A percentile compares a stretch with the other conserved stretches of the same genome.
phyloP scores from a whole-genome alignment of 2,888 invertebrate species.

The Drosophila pseudotalamancana region DNA sequence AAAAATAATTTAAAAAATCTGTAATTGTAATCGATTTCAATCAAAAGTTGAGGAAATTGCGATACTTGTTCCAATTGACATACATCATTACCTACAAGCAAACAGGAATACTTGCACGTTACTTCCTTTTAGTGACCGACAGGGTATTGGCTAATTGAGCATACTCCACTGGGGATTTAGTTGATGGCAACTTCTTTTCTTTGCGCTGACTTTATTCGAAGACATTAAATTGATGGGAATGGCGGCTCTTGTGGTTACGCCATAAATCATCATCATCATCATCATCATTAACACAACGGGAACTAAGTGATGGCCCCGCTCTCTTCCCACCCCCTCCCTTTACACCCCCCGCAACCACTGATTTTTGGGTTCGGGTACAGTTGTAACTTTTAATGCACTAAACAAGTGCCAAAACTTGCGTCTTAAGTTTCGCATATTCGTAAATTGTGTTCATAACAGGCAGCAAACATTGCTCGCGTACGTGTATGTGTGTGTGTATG shows the following conservation, averaged over 20 bases:
- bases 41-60: too few relatives aligned
- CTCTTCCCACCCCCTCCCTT: neutral
- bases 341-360: neutral
- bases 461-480: neutral
- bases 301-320: constrained; percentile 17
- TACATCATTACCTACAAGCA: too few relatives aligned
- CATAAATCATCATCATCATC: constrained; percentile 59
- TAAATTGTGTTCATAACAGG: constrained; percentile 21
- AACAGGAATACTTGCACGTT: too few relatives aligned
- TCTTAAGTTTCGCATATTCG: constrained; percentile 33
- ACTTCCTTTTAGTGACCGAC: too few relatives aligned
- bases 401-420: constrained; percentile 65
- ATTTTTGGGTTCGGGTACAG: neutral
- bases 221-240: constrained; percentile 42
- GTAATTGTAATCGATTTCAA: too few relatives aligned
- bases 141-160: neutral
- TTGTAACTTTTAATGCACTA: constrained; percentile 66
- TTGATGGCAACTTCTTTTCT: neutral
- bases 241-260: constrained; percentile 18
- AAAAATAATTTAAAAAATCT: neutral
- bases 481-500: neutral
- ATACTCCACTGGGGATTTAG: too few relatives aligned
- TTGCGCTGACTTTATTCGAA: constrained; percentile 5
- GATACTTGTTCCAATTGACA: too few relatives aligned
- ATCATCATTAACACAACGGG: constrained; percentile 24